These are phyloP conservation scores for Pseudolaguvia tuberculata DNA, from an alignment of 2,113 vertebrate genomes.

Conservation along the genomic window DNA sequence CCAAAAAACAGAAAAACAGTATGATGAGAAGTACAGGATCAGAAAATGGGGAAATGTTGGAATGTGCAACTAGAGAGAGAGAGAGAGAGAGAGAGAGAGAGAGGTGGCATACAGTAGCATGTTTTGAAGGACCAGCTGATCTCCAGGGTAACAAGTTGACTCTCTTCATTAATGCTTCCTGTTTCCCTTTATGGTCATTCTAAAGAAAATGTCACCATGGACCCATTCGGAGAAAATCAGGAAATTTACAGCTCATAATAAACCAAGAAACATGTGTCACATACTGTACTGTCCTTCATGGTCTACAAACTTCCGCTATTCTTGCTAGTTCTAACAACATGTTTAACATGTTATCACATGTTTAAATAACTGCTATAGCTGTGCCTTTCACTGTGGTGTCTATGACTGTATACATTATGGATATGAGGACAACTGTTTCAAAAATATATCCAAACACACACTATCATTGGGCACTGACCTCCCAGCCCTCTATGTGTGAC, in stretches of 20 bases:
- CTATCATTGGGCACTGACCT: constrained; percentile 68
- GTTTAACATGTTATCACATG: no score
- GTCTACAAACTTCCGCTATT: neutral
- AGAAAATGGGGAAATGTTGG: neutral
- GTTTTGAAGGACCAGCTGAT: constrained; percentile 37
- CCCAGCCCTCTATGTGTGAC: constrained; percentile 98
- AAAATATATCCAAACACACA: neutral
- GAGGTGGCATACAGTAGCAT: constrained; percentile 32
- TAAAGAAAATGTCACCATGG: constrained; percentile 34
- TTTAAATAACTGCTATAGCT: neutral
- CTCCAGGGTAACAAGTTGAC: constrained; percentile 35
- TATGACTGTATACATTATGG: neutral
- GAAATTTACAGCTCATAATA: constrained; percentile 7
- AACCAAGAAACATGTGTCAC: neutral
- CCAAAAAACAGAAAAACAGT: constrained; percentile 4
- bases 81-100: neutral
- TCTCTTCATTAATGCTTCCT: constrained; percentile 35
- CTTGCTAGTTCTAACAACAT: neutral
- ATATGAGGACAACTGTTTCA: neutral
- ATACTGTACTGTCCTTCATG: constrained; percentile 1
- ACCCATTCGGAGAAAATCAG: constrained; percentile 1
- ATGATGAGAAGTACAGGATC: constrained; percentile 16
- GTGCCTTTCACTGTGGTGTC: neutral
- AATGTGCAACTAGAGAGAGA: constrained; percentile 6
- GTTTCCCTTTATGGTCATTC: constrained; percentile 25